Percentiles rank a stretch among this genome's conserved stretches.
These are phyloP conservation scores for Psilanteris sp. DNA, from an alignment of 1,140 invertebrate species.

Conservation along the genomic window DNA sequence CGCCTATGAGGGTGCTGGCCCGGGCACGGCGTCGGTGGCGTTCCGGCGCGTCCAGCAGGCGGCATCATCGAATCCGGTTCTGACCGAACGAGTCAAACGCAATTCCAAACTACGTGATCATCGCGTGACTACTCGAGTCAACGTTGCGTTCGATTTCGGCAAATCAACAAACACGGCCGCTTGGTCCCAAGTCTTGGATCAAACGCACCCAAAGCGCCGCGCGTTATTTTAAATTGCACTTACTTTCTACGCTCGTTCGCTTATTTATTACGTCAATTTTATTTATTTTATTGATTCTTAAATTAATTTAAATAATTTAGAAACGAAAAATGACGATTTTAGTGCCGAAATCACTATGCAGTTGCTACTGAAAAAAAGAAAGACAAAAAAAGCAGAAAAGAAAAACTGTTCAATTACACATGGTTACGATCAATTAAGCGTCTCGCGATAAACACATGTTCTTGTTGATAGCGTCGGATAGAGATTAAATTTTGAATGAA, in stretches of 20 bases:
- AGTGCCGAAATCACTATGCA: constrained; percentile 5
- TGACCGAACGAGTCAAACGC: constrained; percentile 7
- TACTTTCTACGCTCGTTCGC: constrained; percentile 22
- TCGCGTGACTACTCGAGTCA: constrained; percentile 10
- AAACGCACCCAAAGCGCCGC: constrained; percentile 5
- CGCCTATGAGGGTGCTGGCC: constrained; percentile 32
- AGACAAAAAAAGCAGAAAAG: too few relatives aligned
- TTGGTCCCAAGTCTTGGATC: constrained; percentile 3
- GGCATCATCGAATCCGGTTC: not conserved
- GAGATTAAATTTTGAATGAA: too few relatives aligned
- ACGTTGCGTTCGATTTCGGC: constrained; percentile 32
- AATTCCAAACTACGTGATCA: not conserved
- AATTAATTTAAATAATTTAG: constrained; percentile 30
- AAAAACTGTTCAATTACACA: too few relatives aligned
- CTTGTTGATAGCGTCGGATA: too few relatives aligned
- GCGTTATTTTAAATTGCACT: constrained; percentile 24
- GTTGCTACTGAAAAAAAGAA: constrained; percentile 17
- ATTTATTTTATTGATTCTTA: constrained; percentile 43
- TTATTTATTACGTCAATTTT: constrained; percentile 50
- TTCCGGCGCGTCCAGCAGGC: not conserved
- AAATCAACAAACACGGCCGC: constrained; percentile 15
- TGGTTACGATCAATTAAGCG: too few relatives aligned
- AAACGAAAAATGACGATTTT: constrained; percentile 17
- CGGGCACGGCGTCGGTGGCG: not conserved
- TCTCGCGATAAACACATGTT: too few relatives aligned